Conservation (phyloP, 2,888 invertebrate genomes). For the Entomobrya proxima region DNA sequence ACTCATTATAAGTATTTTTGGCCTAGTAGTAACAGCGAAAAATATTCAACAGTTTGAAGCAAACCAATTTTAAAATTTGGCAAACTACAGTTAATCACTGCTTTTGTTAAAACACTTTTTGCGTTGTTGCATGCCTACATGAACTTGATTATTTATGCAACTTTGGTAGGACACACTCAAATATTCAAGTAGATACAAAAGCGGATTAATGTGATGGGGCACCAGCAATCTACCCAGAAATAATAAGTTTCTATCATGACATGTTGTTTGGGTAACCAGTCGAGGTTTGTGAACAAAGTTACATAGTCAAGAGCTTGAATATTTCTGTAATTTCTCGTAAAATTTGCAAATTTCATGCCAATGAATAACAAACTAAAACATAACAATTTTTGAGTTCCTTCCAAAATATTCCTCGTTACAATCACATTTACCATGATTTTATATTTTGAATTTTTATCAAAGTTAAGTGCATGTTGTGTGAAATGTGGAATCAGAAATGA, state of each 20-base stretch:
- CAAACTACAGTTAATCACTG: too few relatives aligned
- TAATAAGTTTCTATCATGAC: not conserved
- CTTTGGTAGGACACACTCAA: not conserved
- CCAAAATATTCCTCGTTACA: not conserved
- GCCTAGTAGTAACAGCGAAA: too few relatives aligned
- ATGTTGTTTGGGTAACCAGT: not conserved
- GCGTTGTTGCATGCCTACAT: not conserved
- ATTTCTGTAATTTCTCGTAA: not conserved
- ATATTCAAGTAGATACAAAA: not conserved
- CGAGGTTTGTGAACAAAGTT: not conserved
- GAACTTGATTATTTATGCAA: not conserved
- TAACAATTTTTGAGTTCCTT: not conserved
- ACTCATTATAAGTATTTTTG: too few relatives aligned
- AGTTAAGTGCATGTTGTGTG: not conserved
- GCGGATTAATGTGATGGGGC: not conserved
- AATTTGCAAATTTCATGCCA: not conserved
- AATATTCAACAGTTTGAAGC: too few relatives aligned
- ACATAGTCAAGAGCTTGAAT: not conserved
- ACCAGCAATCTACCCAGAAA: not conserved
- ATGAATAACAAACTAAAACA: constrained; percentile 31
- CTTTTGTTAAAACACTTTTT: not conserved
- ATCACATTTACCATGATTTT: constrained; percentile 13
- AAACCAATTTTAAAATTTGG: too few relatives aligned
- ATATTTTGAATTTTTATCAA: not conserved
- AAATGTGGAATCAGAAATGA: too few relatives aligned